Evolutionary conservation across 2,113 vertebrate species (phyloP).

Genomic region (Grantiella picta): DNA sequence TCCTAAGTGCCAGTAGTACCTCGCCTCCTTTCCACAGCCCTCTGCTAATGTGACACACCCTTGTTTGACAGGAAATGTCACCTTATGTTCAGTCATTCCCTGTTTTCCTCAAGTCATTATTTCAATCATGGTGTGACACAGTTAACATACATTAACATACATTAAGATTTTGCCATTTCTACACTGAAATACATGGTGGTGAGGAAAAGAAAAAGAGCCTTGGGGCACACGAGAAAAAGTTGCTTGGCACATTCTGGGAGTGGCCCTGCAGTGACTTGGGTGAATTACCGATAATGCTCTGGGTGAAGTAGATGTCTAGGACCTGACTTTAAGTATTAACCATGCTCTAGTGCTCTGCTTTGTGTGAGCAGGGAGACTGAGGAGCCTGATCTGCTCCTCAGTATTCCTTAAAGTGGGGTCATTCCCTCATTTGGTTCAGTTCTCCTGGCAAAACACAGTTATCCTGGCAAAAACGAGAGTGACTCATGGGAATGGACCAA

Average conservation of each 20-base stretch:
- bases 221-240: neutral
- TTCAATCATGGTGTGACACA: neutral
- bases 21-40: neutral
- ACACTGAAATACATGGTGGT: neutral
- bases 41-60: neutral
- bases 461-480: neutral
- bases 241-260: neutral
- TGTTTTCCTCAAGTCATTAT: neutral
- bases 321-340: neutral
- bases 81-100: neutral
- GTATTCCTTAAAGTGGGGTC: neutral
- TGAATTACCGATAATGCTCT: accelerated
- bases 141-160: neutral
- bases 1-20: neutral
- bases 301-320: neutral
- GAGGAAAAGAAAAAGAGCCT: neutral
- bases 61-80: conserved; percentile 34
- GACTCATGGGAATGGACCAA: neutral
- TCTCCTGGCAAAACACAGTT: neutral
- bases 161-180: neutral
- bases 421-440: neutral
- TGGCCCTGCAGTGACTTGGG: neutral
- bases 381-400: neutral
- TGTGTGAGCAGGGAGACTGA: neutral
- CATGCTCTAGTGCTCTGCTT: neutral